Base-by-base conservation (phyloP, 2,797 vertebrate species). In the Poeciliopsis turneri region DNA sequence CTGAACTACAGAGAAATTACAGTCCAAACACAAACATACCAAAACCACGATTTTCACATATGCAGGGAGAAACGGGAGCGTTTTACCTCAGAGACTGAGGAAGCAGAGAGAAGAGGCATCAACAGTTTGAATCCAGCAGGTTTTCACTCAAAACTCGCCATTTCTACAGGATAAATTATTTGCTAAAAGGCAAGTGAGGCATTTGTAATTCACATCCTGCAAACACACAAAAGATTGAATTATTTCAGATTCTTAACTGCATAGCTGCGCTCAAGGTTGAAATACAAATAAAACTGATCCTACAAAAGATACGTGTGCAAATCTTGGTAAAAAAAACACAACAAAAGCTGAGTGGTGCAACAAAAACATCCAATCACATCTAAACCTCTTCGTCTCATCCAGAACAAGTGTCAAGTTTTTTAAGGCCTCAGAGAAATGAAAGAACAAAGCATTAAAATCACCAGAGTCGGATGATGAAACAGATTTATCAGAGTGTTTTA, bases 31-130 rank as follows among this genome's bases (percentile, higher is more conserved):
- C 72, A 77, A 72, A 84, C 80, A 86, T 78, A 81, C 68, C 74
- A 41, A 86, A 82, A 84, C 66, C 47, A 79, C 18, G n/a, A 72
- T 69, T 77, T 90, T 92, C 89, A 92, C 87, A 93, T 91, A 66
- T 76, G 75, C 46, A 61, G 85, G 93, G 86, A 91, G 85, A 79
- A 84, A 78, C 39, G 25, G 75, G 69, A 81, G 10, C 6, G 57
- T 79, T 82, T 46, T 74, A 20, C 75, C 64, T 72, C 68, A 75
- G 20, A 77, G 75, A 78, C 77, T 64, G 33, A 76, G 39, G 83
- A 73, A 78, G 33, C 74, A 49, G 69, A 79, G 72, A 78, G 28
- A 74, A 53, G 69, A 79, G 49, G 86, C 33, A 70, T 28, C 59
- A 33, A 78, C 12, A 12, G 8, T 64, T 76, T 12, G 36, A 16